A percentile compares a stretch with the other conserved stretches of the same genome.
phyloP scores from a whole-genome alignment of 2,113 vertebrate genomes.

The Pluvialis apricaria region DNA sequence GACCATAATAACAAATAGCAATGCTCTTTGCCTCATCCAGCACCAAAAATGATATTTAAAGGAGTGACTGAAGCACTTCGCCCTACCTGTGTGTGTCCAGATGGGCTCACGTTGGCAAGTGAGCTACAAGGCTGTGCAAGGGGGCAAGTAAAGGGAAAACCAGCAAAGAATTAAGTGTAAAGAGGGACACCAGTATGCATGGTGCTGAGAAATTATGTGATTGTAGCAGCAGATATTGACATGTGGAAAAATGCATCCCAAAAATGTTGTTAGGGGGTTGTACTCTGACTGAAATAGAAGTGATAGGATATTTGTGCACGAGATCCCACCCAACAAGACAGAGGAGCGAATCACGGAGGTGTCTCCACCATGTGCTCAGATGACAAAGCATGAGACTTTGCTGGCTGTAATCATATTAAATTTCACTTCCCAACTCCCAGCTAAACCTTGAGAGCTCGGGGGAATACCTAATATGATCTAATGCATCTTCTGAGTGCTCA shows the following conservation, averaged over 20 bases:
- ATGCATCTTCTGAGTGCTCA: not conserved
- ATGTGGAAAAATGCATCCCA: not conserved
- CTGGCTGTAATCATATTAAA: not conserved
- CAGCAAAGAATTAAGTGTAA: not conserved
- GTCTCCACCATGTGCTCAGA: not conserved
- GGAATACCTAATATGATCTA: not conserved
- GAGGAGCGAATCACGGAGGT: not conserved
- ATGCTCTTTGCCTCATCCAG: not conserved
- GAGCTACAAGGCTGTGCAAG: not conserved
- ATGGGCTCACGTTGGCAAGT: rapidly evolving
- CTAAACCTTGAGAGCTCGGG: not conserved
- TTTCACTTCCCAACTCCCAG: not conserved
- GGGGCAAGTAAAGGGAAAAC: not conserved
- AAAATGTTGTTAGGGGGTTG: not conserved
- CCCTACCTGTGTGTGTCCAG: not conserved
- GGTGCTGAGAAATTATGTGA: not conserved
- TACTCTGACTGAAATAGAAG: not conserved
- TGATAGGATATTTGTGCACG: not conserved
- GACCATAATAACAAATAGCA: not conserved
- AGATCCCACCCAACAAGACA: not conserved
- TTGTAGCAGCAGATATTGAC: not conserved
- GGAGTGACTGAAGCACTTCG: not conserved
- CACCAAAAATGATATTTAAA: not conserved
- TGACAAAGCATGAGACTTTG: conserved; percentile 8
- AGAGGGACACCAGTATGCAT: not conserved